Evolutionary conservation across 2,113 vertebrate genomes (phyloP), one percentile per base, ranked within the genome.

Genomic region (Phoxinus phoxinus): DNA sequence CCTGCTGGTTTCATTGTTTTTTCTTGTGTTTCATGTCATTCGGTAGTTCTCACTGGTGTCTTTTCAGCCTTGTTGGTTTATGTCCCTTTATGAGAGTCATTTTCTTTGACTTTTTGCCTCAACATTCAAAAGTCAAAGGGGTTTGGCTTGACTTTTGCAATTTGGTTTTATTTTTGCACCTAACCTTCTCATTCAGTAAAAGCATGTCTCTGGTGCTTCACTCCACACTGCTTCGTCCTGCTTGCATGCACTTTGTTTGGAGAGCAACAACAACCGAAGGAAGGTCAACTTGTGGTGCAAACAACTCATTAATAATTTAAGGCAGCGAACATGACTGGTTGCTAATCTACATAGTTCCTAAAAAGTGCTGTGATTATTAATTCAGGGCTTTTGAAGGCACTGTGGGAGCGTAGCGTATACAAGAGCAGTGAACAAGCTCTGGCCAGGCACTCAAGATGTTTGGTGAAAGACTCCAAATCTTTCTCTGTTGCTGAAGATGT

Each of bases 241-340:
- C 78, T 80, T 76, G 69, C 82, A 27, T 88, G 83, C 84, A 67
- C 84, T 89, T 91, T 90, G 89, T 93, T 90, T 92, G 89, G 88
- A 89, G 82, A 90, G 53, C 30, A 46, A 37, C n/a, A 63, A 84
- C 83, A 75, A 27, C 74, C 51, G 74, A 85, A 83, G 84, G 37
- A 12, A 89, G 65, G 92, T 91, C 90, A 89, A 86, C 72, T 80
- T 86, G 86, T 81, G 88, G 58, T 87, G 85, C 91, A 93, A 92
- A 92, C 91, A 93, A 91, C 90, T 89, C 81, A 92, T 94, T 91
- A 91, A 94, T 94, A 91, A 94, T 93, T 92, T 86, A 94, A 79
- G 88, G 88, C 86, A 83, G 88, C 87, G 80, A 91, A 92, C 92
- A 91, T 3, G 71, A 85, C 89, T 77, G 81, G 87, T 88, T 85